A percentile compares a stretch with the other conserved stretches of the same genome.
Conservation (phyloP, 2,113 vertebrate species). For the Sorex araneus region DNA sequence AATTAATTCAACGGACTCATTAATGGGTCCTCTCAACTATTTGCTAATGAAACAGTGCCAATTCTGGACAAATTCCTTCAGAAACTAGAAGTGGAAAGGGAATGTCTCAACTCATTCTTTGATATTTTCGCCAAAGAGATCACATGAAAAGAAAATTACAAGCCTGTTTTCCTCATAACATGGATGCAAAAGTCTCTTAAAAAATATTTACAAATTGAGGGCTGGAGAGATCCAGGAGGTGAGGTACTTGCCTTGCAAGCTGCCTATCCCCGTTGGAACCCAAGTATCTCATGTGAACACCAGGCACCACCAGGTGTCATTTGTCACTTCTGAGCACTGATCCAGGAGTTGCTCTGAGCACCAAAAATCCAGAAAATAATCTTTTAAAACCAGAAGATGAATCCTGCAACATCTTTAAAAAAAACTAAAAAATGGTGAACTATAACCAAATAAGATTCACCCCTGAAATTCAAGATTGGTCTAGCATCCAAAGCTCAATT, state of each 20-base stretch:
- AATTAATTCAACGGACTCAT: background rate
- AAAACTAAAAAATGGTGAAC: background rate
- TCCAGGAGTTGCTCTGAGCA: too few relatives aligned
- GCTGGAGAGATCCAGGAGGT: too few relatives aligned
- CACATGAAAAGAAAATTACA: slow-evolving; percentile 35
- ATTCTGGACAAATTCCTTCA: slow-evolving; percentile 23
- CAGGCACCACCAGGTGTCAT: too few relatives aligned
- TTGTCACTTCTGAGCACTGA: too few relatives aligned
- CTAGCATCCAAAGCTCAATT: slow-evolving; percentile 4
- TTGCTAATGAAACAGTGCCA: slow-evolving; percentile 8
- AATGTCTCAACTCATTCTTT: background rate
- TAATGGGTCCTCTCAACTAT: background rate
- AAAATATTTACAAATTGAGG: too few relatives aligned
- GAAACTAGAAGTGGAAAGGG: background rate
- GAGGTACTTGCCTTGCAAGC: too few relatives aligned
- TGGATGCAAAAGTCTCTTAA: too few relatives aligned
- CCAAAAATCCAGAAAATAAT: too few relatives aligned
- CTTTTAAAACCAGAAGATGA: background rate
- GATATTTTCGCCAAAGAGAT: background rate
- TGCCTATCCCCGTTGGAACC: too few relatives aligned
- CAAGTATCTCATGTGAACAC: too few relatives aligned
- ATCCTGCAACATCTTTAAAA: background rate
- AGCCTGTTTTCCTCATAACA: too few relatives aligned
- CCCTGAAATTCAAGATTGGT: slow-evolving; percentile 2
- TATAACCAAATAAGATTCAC: background rate